Conservation (phyloP, 2,888 invertebrate genomes). For the Athalia circularis region DNA sequence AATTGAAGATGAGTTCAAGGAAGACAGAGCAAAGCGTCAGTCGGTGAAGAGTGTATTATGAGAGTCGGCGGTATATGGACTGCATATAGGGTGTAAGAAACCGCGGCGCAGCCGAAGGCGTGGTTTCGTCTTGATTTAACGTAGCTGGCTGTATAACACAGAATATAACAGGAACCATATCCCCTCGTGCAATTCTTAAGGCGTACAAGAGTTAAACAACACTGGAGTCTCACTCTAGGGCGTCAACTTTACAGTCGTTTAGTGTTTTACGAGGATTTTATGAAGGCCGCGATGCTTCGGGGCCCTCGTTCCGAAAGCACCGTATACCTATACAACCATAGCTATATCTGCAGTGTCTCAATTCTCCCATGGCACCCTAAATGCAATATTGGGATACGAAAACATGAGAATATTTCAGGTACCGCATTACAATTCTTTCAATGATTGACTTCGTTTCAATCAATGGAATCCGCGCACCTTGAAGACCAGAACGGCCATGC, state of each 20-base stretch:
- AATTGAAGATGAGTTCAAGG: neutral
- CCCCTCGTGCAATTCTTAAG: conserved; percentile 25
- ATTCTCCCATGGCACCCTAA: too few relatives aligned
- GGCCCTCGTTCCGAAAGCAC: conserved; percentile 3
- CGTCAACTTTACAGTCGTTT: conserved; percentile 74
- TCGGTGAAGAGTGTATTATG: neutral
- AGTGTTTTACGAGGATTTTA: conserved; percentile 74
- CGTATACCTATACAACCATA: neutral
- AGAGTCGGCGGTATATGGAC: neutral
- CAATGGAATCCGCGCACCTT: too few relatives aligned
- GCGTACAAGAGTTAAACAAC: conserved; percentile 27
- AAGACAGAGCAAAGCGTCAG: neutral
- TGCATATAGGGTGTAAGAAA: neutral
- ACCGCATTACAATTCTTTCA: too few relatives aligned
- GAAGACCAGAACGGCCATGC: too few relatives aligned
- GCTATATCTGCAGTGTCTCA: too few relatives aligned
- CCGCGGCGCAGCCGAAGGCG: conserved; percentile 56
- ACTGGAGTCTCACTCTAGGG: conserved; percentile 56
- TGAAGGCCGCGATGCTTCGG: conserved; percentile 66
- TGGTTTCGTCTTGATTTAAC: conserved; percentile 70
- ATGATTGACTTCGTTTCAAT: too few relatives aligned
- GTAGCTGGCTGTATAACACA: conserved; percentile 47
- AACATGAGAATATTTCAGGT: too few relatives aligned
- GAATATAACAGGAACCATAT: too few relatives aligned
- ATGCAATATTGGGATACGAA: too few relatives aligned